Base-by-base conservation (phyloP, 2,113 vertebrate species). In the Xenopus laevis region DNA sequence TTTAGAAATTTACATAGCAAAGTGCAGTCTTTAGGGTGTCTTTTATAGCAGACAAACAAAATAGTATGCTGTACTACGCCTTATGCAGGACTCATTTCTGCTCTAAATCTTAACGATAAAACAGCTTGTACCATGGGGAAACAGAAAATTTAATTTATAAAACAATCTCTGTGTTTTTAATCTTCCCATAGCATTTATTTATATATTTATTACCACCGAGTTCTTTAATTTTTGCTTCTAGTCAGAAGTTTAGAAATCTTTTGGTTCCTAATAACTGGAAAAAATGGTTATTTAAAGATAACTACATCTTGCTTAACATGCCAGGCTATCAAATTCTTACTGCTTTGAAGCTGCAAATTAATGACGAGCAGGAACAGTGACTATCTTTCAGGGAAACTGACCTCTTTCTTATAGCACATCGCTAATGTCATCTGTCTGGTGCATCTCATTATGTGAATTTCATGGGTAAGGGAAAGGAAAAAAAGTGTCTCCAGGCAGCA, bases 331-430 rank as follows among this genome's bases (percentile, higher is more conserved):
- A 95, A 94, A 95, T 91, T 94, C 91, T 90, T 64, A 47, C 83
- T 81, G 91, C 94, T 97, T 95, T 97, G 94, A 97, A 96, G 93
- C 93, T 90, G 91, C 91, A 95, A 95, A 97, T 97, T 96, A 95
- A 95, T 94, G 94, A 94, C 85, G 89, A 93, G 91, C 84, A 91
- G 90, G 91, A 97, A 97, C 95, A 94, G 92, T 92, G 88, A 92
- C 92, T 92, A 91, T 94, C 93, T 94, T 93, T 93, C 91, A 88
- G 87, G 86, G 85, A 92, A 94, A 95, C 95, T 96, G 95, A 98
- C 95, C 95, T 93, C 94, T 93, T 95, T 94, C 93, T 96, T 94
- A 98, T 96, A 92, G 91, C 92, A 88, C 91, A 92, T 92, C 84
- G 90, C 92, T 94, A 93, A 93, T 96, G 94, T 95, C 93, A 95